Evolutionary conservation across 2,113 vertebrate species (phyloP).

Genomic region (Cynoglossus semilaevis): DNA sequence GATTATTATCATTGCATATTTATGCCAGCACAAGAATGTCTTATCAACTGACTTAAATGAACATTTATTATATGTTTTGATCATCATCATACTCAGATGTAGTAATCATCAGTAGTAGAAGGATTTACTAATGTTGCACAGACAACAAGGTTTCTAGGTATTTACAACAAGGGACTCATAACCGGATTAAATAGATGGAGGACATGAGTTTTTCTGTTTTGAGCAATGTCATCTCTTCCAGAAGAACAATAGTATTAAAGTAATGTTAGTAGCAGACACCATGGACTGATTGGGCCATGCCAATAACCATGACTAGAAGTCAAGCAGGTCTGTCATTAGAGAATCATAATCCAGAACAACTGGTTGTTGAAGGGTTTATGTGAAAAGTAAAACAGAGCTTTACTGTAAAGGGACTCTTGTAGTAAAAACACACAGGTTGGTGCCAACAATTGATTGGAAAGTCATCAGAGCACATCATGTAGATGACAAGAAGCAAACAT

Average conservation of each 20-base stretch:
- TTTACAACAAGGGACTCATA: too few species aligned
- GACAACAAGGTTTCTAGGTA: too few species aligned
- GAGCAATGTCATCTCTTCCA: background rate
- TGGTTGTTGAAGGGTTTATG: background rate
- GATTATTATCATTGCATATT: background rate
- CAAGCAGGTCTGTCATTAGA: background rate
- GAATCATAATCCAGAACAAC: background rate
- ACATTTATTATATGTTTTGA: too few species aligned
- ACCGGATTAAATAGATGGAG: too few species aligned
- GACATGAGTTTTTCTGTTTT: too few species aligned
- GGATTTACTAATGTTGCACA: too few species aligned
- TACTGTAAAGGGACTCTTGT: background rate
- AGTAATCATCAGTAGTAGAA: too few species aligned
- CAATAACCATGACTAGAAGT: background rate
- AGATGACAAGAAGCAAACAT: too few species aligned
- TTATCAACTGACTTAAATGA: background rate
- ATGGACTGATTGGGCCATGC: background rate
- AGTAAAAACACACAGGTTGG: background rate
- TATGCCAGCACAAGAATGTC: background rate
- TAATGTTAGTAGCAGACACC: background rate
- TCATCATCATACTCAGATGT: too few species aligned
- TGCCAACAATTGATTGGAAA: slow-evolving; percentile 1
- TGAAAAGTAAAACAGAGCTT: background rate
- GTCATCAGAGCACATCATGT: background rate
- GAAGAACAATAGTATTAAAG: background rate